Percentiles rank a stretch among this genome's conserved stretches.
These are phyloP conservation scores for Drosophila vallismaia DNA, from an alignment of 2,888 invertebrate species.

Conservation along the genomic window DNA sequence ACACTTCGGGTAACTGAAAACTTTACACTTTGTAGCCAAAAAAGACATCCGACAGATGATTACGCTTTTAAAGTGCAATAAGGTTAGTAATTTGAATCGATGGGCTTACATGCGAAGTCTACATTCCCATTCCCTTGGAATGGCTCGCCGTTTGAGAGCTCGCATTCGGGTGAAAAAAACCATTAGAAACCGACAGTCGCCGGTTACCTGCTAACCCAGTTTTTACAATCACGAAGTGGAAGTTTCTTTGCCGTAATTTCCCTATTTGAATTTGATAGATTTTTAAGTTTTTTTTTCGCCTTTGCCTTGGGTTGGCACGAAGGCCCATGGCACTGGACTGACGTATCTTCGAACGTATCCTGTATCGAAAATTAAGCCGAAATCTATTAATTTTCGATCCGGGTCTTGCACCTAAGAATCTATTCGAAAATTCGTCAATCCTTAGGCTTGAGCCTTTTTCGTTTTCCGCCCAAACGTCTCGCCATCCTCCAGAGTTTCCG, in stretches of 20 bases:
- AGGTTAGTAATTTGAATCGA: not conserved
- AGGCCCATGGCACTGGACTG: slow-evolving; percentile 43
- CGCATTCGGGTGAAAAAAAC: slow-evolving; percentile 24
- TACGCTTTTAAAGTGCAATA: not conserved
- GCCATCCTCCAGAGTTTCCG: slow-evolving; percentile 92
- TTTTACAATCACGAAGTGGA: slow-evolving; percentile 77
- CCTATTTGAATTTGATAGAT: slow-evolving; percentile 64
- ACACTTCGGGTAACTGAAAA: too few species aligned
- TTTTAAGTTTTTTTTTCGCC: slow-evolving; percentile 40
- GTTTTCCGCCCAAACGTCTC: slow-evolving; percentile 85
- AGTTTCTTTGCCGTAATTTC: slow-evolving; percentile 74
- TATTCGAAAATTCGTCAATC: too few species aligned
- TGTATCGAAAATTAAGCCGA: slow-evolving; percentile 55
- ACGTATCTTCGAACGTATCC: slow-evolving; percentile 53
- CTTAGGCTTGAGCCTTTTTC: not conserved
- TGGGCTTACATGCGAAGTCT: slow-evolving; percentile 30
- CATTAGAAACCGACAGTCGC: too few species aligned
- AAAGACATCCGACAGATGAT: not conserved
- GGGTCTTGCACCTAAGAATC: not conserved
- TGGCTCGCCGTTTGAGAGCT: slow-evolving; percentile 5
- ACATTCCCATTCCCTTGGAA: slow-evolving; percentile 16
- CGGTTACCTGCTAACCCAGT: slow-evolving; percentile 50
- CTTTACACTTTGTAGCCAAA: not conserved
- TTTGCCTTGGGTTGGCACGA: slow-evolving; percentile 27
- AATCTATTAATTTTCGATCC: slow-evolving; percentile 47